phyloP scores from a whole-genome alignment of 1,140 invertebrate species.

The Arctopsyche grandis region DNA sequence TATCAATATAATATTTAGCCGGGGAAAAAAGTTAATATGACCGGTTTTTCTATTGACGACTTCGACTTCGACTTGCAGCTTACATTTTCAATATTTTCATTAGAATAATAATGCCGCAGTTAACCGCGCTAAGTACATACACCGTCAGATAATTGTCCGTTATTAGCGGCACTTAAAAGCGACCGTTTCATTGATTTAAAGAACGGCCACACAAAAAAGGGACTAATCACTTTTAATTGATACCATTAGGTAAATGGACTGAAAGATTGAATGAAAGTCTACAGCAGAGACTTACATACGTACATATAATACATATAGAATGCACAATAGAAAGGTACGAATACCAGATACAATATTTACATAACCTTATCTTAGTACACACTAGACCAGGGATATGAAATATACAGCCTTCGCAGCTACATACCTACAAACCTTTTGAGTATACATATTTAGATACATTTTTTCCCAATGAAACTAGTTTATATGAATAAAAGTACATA shows the following conservation, averaged over 20 bases:
- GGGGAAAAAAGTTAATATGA: conserved; percentile 34
- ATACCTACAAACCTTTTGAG: no score
- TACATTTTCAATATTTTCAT: conserved; percentile 27
- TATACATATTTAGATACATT: no score
- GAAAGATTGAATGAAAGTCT: background rate
- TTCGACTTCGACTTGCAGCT: background rate
- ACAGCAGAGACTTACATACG: no score
- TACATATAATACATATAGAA: no score
- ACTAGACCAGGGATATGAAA: no score
- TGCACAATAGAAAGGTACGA: no score
- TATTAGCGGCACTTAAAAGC: conserved; percentile 17
- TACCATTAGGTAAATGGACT: background rate
- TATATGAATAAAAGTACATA: no score
- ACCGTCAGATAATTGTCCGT: background rate
- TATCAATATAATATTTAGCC: conserved; percentile 20
- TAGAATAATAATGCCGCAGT: conserved; percentile 8
- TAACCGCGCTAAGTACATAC: conserved; percentile 3
- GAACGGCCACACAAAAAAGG: background rate
- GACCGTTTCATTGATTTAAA: conserved; percentile 13
- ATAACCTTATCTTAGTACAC: no score
- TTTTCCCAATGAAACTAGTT: no score
- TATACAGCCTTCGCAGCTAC: no score
- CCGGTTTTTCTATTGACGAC: conserved; percentile 9
- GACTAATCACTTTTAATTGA: conserved; percentile 20
- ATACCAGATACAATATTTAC: no score